These are phyloP conservation scores for Carabus problematicus DNA, from an alignment of 2,888 invertebrate species.

Conservation along the genomic window DNA sequence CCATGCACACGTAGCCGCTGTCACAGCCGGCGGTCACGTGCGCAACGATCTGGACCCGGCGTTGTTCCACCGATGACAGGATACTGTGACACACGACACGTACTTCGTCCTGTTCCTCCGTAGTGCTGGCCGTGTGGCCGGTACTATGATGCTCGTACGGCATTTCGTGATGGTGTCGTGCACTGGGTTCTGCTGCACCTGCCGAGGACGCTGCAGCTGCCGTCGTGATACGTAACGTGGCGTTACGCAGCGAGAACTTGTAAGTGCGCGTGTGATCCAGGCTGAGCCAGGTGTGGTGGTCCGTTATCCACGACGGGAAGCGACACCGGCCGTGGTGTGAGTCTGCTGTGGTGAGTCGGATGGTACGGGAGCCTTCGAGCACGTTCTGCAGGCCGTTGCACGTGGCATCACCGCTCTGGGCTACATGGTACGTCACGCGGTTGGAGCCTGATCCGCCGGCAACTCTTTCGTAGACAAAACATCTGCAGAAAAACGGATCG, in stretches of 20 bases:
- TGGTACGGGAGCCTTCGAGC: constrained; percentile 78
- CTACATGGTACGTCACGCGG: constrained; percentile 69
- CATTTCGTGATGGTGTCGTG: constrained; percentile 16
- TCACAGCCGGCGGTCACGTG: constrained; percentile 81
- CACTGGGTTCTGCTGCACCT: constrained; percentile 1
- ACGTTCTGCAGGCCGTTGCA: constrained; percentile 79
- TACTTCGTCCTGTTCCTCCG: constrained; percentile 59
- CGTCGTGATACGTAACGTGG: constrained; percentile 64
- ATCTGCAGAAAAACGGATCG: constrained; percentile 57
- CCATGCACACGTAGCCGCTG: constrained; percentile 81
- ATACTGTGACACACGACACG: constrained; percentile 70
- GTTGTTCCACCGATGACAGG: constrained; percentile 63
- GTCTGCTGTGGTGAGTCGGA: constrained; percentile 79
- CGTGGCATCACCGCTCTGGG: constrained; percentile 81
- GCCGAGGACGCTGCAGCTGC: neutral
- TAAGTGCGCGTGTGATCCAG: constrained; percentile 76
- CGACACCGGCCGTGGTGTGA: constrained; percentile 78
- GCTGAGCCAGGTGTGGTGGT: constrained; percentile 82
- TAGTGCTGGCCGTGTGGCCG: neutral
- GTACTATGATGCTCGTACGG: constrained; percentile 2
- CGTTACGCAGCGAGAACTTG: constrained; percentile 77
- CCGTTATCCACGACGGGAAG: constrained; percentile 80
- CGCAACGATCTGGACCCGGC: constrained; percentile 72
- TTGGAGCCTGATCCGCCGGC: constrained; percentile 58
- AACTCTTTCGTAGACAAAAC: constrained; percentile 76